Conservation (phyloP, 2,888 invertebrate species). For the Nasonovia ribisnigri region DNA sequence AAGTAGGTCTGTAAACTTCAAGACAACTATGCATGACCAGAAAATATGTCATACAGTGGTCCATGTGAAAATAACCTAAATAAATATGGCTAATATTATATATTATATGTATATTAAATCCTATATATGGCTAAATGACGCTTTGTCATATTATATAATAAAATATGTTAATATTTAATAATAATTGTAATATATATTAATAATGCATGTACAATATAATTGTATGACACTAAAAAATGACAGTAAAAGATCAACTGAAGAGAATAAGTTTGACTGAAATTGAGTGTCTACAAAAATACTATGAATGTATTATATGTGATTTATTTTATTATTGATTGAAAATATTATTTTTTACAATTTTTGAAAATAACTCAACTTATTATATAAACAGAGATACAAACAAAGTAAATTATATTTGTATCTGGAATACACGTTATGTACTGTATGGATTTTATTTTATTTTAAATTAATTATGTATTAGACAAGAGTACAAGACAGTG, state of each 20-base stretch:
- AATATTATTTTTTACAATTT: neutral
- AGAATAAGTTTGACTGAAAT: neutral
- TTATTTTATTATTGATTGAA: neutral
- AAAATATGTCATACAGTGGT: neutral
- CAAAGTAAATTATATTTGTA: neutral
- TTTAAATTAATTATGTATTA: neutral
- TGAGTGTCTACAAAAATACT: neutral
- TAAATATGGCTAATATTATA: too few species aligned
- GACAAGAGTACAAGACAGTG: neutral
- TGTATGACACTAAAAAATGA: neutral
- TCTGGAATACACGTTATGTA: neutral
- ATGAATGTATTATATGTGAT: neutral
- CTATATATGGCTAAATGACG: too few species aligned
- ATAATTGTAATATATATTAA: too few species aligned
- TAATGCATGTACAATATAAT: neutral
- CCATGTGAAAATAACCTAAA: neutral
- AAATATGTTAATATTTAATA: too few species aligned
- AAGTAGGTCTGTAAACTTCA: neutral
- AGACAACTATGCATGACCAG: neutral
- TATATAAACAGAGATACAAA: neutral
- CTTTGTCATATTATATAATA: neutral
- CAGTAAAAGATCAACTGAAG: neutral
- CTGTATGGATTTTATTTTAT: neutral
- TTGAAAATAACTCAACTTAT: neutral
- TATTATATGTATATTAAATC: too few species aligned